These are phyloP conservation scores for Cavia porcellus DNA, from an alignment of 2,113 vertebrate genomes.

Conservation along the genomic window DNA sequence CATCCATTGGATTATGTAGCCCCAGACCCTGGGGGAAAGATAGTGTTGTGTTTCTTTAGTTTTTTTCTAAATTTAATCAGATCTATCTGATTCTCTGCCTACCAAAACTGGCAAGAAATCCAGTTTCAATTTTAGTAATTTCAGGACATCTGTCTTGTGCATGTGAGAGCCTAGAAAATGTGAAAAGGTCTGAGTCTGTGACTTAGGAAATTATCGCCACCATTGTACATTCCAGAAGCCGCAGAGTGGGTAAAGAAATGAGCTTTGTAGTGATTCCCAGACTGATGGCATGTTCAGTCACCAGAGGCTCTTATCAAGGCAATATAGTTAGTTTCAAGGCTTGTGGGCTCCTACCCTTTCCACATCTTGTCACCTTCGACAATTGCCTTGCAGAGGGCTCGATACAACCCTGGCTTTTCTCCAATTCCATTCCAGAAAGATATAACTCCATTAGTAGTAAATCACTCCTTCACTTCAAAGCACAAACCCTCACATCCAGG, in stretches of 20 bases:
- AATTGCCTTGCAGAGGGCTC: background rate
- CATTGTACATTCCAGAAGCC: background rate
- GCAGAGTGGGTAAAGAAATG: background rate
- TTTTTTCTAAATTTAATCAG: constrained; percentile 56
- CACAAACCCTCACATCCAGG: background rate
- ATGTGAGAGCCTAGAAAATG: background rate
- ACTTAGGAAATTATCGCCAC: background rate
- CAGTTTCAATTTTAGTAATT: background rate
- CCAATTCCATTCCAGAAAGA: background rate
- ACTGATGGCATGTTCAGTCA: background rate
- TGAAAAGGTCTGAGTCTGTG: background rate
- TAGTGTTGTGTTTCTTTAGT: constrained; percentile 17
- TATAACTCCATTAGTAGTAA: background rate
- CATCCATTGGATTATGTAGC: constrained; percentile 17
- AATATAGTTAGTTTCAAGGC: background rate
- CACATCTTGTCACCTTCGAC: background rate
- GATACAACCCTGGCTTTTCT: background rate
- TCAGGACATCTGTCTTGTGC: background rate
- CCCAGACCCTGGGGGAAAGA: background rate
- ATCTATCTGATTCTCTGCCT: background rate
- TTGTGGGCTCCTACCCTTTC: background rate
- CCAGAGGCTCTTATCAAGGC: background rate
- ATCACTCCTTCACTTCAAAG: background rate
- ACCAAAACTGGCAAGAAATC: background rate
- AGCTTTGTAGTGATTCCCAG: background rate